A percentile compares a stretch with the other conserved stretches of the same genome.
phyloP scores from a whole-genome alignment of 2,797 vertebrate species.

The Clamator glandarius region DNA sequence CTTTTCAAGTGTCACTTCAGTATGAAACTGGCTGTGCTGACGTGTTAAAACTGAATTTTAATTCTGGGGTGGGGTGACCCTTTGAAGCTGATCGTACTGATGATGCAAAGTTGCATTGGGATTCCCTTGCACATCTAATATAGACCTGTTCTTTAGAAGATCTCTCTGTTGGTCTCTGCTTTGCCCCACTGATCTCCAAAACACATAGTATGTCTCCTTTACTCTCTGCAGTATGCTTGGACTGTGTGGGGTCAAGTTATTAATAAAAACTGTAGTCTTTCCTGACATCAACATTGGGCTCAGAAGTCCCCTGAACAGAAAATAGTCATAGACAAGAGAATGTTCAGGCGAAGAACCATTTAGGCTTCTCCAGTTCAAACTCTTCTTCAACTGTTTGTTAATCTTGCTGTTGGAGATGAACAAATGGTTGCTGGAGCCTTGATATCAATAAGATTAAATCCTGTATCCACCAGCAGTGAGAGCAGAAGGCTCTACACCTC shows the following conservation, averaged over 20 bases:
- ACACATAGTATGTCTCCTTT: not conserved
- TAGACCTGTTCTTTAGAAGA: not conserved
- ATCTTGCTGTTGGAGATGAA: not conserved
- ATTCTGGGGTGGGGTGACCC: not conserved
- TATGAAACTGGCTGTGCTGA: not conserved
- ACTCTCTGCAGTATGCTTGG: not conserved
- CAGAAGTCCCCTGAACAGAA: not conserved
- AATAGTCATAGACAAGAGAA: not conserved
- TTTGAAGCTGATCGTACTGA: not conserved
- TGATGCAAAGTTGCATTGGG: not conserved
- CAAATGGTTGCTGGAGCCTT: not conserved
- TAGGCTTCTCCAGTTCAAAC: not conserved
- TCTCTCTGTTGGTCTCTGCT: not conserved
- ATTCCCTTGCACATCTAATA: not conserved
- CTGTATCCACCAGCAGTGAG: not conserved
- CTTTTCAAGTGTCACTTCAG: not conserved
- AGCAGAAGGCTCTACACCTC: not conserved
- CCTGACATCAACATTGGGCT: not conserved
- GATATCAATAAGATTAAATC: not conserved
- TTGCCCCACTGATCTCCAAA: not conserved
- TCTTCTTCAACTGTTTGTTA: not conserved
- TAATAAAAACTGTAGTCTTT: not conserved
- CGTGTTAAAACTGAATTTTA: not conserved
- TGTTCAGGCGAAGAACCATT: not conserved
- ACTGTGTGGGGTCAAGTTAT: not conserved